These are phyloP conservation scores for Ramphastos sulfuratus DNA, from an alignment of 2,113 vertebrate genomes.

Conservation along the genomic window DNA sequence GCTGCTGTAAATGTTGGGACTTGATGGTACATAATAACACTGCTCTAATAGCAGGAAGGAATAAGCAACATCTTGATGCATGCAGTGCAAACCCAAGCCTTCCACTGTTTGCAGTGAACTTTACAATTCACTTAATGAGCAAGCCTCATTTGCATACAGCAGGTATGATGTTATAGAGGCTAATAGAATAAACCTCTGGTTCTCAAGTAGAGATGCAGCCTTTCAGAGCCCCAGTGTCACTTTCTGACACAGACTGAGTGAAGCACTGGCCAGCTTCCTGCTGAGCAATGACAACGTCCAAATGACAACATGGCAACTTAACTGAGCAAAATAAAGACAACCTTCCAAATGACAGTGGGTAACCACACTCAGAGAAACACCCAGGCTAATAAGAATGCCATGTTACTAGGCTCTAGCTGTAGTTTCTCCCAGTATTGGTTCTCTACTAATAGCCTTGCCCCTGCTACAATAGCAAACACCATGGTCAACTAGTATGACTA, in stretches of 20 bases:
- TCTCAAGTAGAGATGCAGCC: background rate
- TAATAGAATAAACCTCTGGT: background rate
- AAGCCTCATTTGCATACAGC: background rate
- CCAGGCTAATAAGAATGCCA: background rate
- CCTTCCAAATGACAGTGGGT: background rate
- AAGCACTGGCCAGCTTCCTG: background rate
- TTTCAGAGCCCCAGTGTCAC: background rate
- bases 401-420: background rate
- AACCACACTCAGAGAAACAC: background rate
- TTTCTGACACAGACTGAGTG: background rate
- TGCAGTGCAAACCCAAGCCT: background rate
- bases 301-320: background rate
- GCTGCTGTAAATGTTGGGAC: background rate
- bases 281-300: background rate
- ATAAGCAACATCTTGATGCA: background rate
- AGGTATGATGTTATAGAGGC: background rate
- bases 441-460: background rate
- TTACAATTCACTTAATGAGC: background rate
- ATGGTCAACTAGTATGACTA: background rate
- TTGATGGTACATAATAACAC: background rate
- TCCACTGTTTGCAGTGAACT: background rate
- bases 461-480: background rate
- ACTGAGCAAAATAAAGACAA: background rate
- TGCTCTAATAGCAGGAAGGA: background rate
- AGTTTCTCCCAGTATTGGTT: background rate